A percentile compares a stretch with the other conserved stretches of the same genome.
phyloP scores from a whole-genome alignment of 2,113 vertebrate species.

The Hypomesus transpacificus region DNA sequence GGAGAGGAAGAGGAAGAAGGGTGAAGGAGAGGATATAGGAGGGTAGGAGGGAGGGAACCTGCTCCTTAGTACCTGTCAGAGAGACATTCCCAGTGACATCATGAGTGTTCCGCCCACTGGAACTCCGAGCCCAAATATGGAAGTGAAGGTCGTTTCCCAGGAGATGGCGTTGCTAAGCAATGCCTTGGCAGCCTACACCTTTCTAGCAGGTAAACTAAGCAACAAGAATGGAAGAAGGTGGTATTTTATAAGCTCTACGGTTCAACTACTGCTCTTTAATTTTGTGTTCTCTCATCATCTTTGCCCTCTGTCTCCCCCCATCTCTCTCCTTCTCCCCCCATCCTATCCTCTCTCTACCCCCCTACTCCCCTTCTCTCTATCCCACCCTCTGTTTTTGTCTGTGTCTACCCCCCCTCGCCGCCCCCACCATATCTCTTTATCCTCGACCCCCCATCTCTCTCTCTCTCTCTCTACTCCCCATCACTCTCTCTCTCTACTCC shows the following conservation, averaged over 20 bases:
- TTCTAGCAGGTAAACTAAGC: conserved; percentile 77
- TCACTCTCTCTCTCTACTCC: no score
- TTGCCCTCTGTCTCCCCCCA: not conserved
- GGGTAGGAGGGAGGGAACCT: not conserved
- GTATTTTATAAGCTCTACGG: not conserved
- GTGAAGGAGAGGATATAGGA: not conserved
- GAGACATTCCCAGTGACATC: conserved; percentile 33
- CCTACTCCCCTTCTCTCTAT: not conserved
- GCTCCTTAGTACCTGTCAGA: not conserved
- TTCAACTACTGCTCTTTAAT: not conserved
- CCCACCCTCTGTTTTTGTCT: not conserved
- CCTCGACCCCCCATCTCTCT: not conserved
- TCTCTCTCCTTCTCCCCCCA: not conserved
- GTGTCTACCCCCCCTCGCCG: not conserved
- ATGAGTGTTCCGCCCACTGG: conserved; percentile 65
- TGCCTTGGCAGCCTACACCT: conserved; percentile 85
- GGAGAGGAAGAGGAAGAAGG: not conserved
- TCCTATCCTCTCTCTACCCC: not conserved
- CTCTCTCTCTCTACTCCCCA: not conserved
- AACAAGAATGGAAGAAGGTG: not conserved
- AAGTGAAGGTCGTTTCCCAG: conserved; percentile 66
- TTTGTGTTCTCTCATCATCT: not conserved
- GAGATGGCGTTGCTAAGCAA: conserved; percentile 93
- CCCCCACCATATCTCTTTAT: not conserved
- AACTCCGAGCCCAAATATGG: conserved; percentile 57